Evolutionary conservation across 2,797 vertebrate species (phyloP).

Genomic region (Scomberomorus guttatus): DNA sequence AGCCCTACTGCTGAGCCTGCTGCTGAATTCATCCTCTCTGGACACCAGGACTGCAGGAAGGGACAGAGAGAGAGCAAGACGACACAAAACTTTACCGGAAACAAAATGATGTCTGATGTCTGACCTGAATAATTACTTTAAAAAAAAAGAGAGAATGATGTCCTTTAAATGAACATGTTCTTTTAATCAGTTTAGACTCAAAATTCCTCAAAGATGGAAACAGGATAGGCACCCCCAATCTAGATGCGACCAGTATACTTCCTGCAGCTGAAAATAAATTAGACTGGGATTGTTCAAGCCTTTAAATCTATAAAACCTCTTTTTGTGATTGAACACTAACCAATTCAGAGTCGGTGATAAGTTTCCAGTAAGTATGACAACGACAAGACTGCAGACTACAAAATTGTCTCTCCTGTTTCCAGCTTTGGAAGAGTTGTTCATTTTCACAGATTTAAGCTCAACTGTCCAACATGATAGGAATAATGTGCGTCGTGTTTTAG

Average conservation of each 20-base stretch:
- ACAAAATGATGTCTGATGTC: background rate
- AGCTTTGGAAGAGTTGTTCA: constrained; percentile 59
- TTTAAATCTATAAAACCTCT: background rate
- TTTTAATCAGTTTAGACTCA: background rate
- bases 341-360: constrained; percentile 19
- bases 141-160: no score
- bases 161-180: background rate
- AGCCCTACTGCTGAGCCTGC: constrained; percentile 92
- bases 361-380: constrained; percentile 9
- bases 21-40: constrained; percentile 97
- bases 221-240: background rate
- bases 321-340: constrained; percentile 13
- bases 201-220: constrained; percentile 3
- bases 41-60: constrained; percentile 90
- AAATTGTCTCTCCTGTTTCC: constrained; percentile 55
- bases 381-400: constrained; percentile 21
- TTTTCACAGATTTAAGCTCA: constrained; percentile 60
- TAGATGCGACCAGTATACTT: background rate
- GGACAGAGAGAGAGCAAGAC: background rate
- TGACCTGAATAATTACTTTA: background rate
- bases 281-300: constrained; percentile 10
- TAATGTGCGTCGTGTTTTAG: constrained; percentile 46
- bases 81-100: no score
- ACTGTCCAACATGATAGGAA: constrained; percentile 47
- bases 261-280: constrained; percentile 19